A percentile compares a stretch with the other conserved stretches of the same genome.
Conservation (phyloP, 2,888 invertebrate species). For the Hemicrepidius hirtus region DNA sequence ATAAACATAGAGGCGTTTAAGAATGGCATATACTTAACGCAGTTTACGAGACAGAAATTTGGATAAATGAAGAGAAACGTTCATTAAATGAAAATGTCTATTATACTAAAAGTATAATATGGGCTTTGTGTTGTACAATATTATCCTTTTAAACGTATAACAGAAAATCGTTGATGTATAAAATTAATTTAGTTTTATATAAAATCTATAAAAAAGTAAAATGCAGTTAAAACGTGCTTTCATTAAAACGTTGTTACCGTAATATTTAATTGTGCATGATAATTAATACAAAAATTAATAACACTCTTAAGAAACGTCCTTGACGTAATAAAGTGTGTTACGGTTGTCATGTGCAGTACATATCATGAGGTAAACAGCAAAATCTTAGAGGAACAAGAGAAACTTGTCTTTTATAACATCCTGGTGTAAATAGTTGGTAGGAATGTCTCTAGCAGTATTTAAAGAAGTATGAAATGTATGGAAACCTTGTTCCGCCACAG, state of each 20-base stretch:
- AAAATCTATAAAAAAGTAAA: neutral
- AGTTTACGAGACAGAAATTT: neutral
- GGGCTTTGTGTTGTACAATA: neutral
- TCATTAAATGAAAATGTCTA: too few species aligned
- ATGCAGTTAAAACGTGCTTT: neutral
- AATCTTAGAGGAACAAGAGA: constrained; percentile 8
- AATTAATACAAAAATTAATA: constrained; percentile 22
- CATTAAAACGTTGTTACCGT: constrained; percentile 24
- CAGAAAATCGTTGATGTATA: neutral
- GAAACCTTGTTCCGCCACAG: constrained; percentile 9
- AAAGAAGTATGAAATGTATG: neutral
- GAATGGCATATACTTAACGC: constrained; percentile 1
- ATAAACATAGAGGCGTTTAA: constrained; percentile 33
- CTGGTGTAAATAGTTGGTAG: constrained; percentile 21
- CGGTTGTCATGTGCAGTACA: constrained; percentile 3
- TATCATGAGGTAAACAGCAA: neutral
- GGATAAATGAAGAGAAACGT: neutral
- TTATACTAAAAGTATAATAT: too few species aligned
- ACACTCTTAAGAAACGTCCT: constrained; percentile 10
- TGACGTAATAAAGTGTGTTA: constrained; percentile 16
- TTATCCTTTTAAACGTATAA: constrained; percentile 14
- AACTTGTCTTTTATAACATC: constrained; percentile 21
- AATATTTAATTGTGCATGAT: constrained; percentile 21
- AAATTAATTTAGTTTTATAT: constrained; percentile 9
- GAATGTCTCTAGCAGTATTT: constrained; percentile 3